Percentiles rank a stretch among this genome's conserved stretches.
Evolutionary conservation across 2,113 vertebrate species (phyloP).

Genomic region (Lamprologus tigripictilis): DNA sequence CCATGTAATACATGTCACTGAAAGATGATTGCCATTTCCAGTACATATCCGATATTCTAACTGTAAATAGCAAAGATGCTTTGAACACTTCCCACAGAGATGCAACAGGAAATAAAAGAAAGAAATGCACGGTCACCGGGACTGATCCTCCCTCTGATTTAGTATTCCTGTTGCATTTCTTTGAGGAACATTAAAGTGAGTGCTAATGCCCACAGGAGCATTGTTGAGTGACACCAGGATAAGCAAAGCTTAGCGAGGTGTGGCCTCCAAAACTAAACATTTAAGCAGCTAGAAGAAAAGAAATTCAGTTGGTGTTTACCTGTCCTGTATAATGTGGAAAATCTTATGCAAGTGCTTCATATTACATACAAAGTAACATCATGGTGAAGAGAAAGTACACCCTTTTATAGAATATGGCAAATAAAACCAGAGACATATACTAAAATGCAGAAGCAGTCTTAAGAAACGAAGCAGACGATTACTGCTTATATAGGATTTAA

Average conservation of each 20-base stretch:
- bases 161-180: conserved; percentile 1
- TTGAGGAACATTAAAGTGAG: conserved; percentile 31
- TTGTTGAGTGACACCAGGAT: conserved; percentile 17
- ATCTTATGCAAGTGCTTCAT: not conserved
- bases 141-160: not conserved
- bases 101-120: not conserved
- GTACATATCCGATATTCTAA: not conserved
- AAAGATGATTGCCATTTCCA: not conserved
- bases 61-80: not conserved
- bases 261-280: conserved; percentile 29
- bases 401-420: not conserved
- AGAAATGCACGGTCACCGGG: not conserved
- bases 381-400: not conserved
- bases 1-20: not conserved
- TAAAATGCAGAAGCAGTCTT: not conserved
- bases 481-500: not conserved
- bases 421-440: not conserved
- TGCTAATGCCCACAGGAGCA: conserved; percentile 13
- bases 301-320: conserved; percentile 37
- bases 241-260: conserved; percentile 35
- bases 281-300: conserved; percentile 17
- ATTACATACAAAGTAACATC: not conserved
- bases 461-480: not conserved
- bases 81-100: not conserved
- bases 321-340: not conserved